phyloP scores from a whole-genome alignment of 2,888 invertebrate species.

The Spisula solida region DNA sequence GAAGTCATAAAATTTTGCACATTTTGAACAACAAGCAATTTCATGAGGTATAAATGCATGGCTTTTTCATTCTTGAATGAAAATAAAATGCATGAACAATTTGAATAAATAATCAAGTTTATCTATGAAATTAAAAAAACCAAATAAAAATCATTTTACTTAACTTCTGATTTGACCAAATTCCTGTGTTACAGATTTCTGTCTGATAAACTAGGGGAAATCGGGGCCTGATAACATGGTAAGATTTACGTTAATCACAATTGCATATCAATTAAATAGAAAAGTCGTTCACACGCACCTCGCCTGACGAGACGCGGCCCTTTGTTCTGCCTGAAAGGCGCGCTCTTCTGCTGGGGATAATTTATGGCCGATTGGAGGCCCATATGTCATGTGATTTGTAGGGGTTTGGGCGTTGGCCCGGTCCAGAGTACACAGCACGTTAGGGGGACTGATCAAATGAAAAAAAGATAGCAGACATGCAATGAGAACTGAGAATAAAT shows the following conservation, averaged over 20 bases:
- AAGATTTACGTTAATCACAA: not conserved
- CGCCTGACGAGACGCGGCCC: slow-evolving; percentile 84
- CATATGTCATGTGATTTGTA: slow-evolving; percentile 55
- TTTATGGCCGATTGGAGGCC: slow-evolving; percentile 67
- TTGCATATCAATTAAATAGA: slow-evolving; percentile 19
- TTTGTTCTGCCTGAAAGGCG: slow-evolving; percentile 81
- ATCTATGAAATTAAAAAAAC: too few species aligned
- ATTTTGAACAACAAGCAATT: too few species aligned
- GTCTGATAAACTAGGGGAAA: too few species aligned
- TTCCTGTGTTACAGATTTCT: too few species aligned
- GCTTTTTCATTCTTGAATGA: too few species aligned
- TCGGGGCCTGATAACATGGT: not conserved
- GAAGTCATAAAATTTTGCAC: too few species aligned
- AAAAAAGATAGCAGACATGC: slow-evolving; percentile 54
- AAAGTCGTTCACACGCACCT: slow-evolving; percentile 77
- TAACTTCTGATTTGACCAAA: too few species aligned
- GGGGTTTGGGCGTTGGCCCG: slow-evolving; percentile 60
- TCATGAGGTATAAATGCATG: too few species aligned
- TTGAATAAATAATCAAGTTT: too few species aligned
- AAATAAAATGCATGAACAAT: too few species aligned
- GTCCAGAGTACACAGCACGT: slow-evolving; percentile 78
- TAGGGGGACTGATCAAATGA: slow-evolving; percentile 66
- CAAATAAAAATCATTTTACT: too few species aligned
- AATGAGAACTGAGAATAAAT: slow-evolving; percentile 27
- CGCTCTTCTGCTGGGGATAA: slow-evolving; percentile 78